Evolutionary conservation across 2,888 invertebrate species (phyloP), one percentile per base, ranked within the genome.

Genomic region (Ormyrus rosae): DNA sequence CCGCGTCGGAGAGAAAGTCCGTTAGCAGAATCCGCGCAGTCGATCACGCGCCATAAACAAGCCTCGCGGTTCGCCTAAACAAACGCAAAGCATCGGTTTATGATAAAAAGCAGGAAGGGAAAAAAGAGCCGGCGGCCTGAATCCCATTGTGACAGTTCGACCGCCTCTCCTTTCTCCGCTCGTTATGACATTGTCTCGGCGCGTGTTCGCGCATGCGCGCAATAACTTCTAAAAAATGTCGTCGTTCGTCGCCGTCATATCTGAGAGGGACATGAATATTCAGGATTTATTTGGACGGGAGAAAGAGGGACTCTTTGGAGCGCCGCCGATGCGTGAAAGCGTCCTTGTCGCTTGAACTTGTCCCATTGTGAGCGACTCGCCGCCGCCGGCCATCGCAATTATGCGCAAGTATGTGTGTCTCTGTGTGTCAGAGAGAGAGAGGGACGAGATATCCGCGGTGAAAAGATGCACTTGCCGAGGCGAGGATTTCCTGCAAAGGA

Each of bases 341-440:
- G 89, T 87, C 89, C 89, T 90, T 89, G 89, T 84, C 85, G 84
- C 85, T 87, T 89, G 89, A 89, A 89, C 89, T 89, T 89, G 88
- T n/a, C 78, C 48, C 73, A 68, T 78, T 78, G 19, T 72, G n/a
- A 13, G 34, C 34, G 34, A 19, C 56, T 11, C 56, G 13, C 3
- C 9, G 55, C 72, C 51, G 78, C 75, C 63, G 77, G 80, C 65
- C 55, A 48, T 34, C 4, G 34, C 34, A 58, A 58, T 58, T 58
- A 13, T 58, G 11, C n/a, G n/a, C 58, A n/a, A n/a, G 13, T 58
- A 13, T 58, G 13, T 58, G 58, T 10, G 67, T 76, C 83, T 69
- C 67, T 67, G 51, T 56, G 64, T 70, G 63, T 75, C 34, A 34
- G 34, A 34, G 2, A 34, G 34, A 34, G 34, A 34, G 34, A 34